Base-by-base conservation (phyloP, 1,140 invertebrate genomes). In the Latrodectus geometricus region DNA sequence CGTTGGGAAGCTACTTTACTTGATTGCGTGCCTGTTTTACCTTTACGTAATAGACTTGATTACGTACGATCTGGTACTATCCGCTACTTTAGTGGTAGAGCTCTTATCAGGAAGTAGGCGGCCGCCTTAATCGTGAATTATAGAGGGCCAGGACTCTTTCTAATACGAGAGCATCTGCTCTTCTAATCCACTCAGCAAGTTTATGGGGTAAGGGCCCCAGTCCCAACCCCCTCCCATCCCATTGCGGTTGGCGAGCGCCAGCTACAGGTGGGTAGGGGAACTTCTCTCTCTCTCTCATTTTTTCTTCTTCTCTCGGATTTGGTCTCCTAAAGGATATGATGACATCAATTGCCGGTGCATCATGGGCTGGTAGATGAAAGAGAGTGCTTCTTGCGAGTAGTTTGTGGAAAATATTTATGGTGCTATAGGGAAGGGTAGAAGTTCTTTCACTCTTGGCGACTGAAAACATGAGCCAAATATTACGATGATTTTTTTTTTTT, bases 1-100 rank as follows among this genome's bases (percentile, higher is more conserved):
- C 8, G 21, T 23, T 20, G 77, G 52, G 52, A 56, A 72, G 79
- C 79, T 81, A 81, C 79, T 81, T 81, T 81, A 70, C 66, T 72
- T 81, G 79, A 81, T 81, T 81, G 79, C 79, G 14, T 81, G 79
- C 79, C 79, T 81, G 79, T 81, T 81, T 70, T 81, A 81, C 79
- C 79, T 81, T 81, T 70, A 52, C 66, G 79, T 81, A 81, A 81
- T 81, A 72, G 66, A 81, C 79, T 81, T 81, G 79, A 81, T 81
- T 81, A 81, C 79, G 17, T 56, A 77, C 75, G 75, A 65, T 21
- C 75, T 77, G 54, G 77, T 79, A 79, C 54, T 61, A 21, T 14
- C 11, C 66, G 48, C 54, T 81, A 35, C 66, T 81, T 81, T 70
- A 72, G 79, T 56, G 79, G 79, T 72, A 81, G 35, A 5, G 68